These are phyloP conservation scores for Scolopax rusticola DNA, from an alignment of 2,797 vertebrate species.

Conservation along the genomic window DNA sequence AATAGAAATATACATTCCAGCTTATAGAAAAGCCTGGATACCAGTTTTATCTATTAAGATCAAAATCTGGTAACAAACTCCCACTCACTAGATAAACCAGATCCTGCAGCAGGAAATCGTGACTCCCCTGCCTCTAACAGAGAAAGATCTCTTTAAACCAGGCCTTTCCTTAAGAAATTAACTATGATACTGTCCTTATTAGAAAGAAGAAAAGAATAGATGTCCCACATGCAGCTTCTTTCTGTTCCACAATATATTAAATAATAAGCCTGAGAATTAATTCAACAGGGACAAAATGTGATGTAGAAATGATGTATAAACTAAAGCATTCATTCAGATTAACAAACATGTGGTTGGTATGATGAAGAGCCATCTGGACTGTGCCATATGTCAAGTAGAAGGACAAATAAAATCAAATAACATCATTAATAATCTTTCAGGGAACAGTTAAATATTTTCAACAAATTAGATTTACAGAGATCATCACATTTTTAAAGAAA, in stretches of 20 bases:
- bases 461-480: conserved; percentile 26
- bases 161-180: neutral
- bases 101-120: neutral
- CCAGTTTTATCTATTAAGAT: neutral
- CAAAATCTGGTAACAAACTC: neutral
- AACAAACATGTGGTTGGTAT: neutral
- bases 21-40: neutral
- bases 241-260: neutral
- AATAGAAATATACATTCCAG: neutral
- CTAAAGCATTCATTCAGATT: conserved; percentile 41
- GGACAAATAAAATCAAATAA: conserved; percentile 37
- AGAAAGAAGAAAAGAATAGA: neutral
- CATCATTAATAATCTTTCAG: conserved; percentile 65
- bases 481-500: conserved; percentile 54
- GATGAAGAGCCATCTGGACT: conserved; percentile 32
- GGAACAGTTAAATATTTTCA: conserved; percentile 41
- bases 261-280: conserved; percentile 19
- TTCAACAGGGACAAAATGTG: neutral
- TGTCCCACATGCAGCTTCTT: neutral
- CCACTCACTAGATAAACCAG: neutral
- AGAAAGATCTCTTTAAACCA: neutral
- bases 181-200: neutral
- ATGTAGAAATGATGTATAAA: conserved; percentile 20
- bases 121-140: neutral
- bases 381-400: conserved; percentile 51